Base-by-base conservation (phyloP, 2,113 vertebrate species). In the Rhinichthys klamathensis region DNA sequence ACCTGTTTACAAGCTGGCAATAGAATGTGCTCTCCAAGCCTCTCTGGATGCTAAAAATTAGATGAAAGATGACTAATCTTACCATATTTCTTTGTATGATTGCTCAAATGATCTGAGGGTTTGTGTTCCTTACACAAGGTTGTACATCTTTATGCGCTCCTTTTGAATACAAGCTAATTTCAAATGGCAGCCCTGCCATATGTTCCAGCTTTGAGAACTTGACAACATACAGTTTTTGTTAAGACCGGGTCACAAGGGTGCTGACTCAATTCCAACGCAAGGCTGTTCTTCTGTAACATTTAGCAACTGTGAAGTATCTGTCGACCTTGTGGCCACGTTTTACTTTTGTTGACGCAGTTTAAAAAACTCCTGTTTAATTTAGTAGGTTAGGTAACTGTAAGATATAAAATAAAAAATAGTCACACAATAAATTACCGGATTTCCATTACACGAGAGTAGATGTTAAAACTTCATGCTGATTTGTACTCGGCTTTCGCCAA, bases 201-300 rank as follows among this genome's bases (percentile, higher is more conserved):
- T 80, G 76, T 61, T 79, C 56, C 56, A 25, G 76, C 23, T 79
- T 79, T 61, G 12, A 79, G 56, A 41, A 49, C 0, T 23, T 41
- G 10, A 80, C 6, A 44, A 44, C 35, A 41, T 25, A 30, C 38
- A 44, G 8, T 21, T 30, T 63, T 46, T 61, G 38, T 80, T 63
- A 44, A 80, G 38, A 80, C 32, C 38, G 56, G 75, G 30, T 78
- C 54, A 78, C 54, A n/a, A 38, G 54, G 54, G 54, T 44, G 76
- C 12, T 79, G 56, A 79, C 32, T 79, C 23, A 60, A 15, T 78
- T 78, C 21, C 9, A 0, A 12, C 0, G 32, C 3, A 0, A 60
- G 18, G 32, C 54, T 78, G 30, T 60, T 4, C 54, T 60, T 49
- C n/a, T 73, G 70, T 38, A 78, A 21, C 32, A 60, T 38, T 78